Conservation (phyloP, 2,888 invertebrate genomes). For the Cancer borealis region DNA sequence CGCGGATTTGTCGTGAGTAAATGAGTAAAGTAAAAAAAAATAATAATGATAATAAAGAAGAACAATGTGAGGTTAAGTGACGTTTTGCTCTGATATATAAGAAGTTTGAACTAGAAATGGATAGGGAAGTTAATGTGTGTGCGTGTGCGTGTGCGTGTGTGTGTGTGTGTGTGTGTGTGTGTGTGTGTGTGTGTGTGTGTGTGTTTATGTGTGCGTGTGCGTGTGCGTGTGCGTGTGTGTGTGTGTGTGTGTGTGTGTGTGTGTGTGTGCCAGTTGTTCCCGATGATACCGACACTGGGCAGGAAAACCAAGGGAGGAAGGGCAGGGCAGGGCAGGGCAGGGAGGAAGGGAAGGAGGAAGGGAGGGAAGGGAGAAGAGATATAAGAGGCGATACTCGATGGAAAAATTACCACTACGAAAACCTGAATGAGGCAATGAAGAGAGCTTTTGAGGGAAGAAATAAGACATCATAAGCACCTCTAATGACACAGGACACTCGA, state of each 20-base stretch:
- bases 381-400: background rate
- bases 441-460: background rate
- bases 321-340: no score
- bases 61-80: background rate
- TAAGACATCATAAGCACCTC: background rate
- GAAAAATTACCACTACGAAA: background rate
- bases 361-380: no score
- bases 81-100: background rate
- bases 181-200: slow-evolving; percentile 34
- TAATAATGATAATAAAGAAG: background rate
- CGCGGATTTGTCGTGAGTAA: slow-evolving; percentile 9
- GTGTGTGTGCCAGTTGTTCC: no score
- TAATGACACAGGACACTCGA: background rate
- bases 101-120: background rate
- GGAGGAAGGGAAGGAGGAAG: no score
- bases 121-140: background rate
- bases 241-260: no score
- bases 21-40: background rate
- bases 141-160: background rate
- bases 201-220: slow-evolving; percentile 10
- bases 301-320: no score
- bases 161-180: slow-evolving; percentile 35
- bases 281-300: no score
- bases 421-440: no score
- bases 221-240: background rate